A percentile compares a stretch with the other conserved stretches of the same genome.
These are phyloP conservation scores for Lasiommata megera DNA, from an alignment of 2,888 invertebrate genomes.

Conservation along the genomic window DNA sequence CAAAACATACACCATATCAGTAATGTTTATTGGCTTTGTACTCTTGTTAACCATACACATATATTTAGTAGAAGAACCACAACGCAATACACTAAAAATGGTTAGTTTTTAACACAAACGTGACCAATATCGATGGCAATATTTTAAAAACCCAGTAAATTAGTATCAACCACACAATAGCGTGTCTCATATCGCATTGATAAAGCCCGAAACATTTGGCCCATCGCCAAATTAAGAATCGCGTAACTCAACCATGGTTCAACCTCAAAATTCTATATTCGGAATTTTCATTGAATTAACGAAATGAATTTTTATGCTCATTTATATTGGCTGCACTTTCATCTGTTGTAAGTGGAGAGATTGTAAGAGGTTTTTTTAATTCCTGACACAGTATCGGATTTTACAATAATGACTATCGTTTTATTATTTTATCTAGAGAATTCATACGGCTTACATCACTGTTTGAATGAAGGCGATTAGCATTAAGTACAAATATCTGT, in stretches of 20 bases:
- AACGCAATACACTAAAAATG: neutral
- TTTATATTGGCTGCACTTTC: constrained; percentile 16
- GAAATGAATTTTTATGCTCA: constrained; percentile 28
- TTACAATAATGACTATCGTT: no score
- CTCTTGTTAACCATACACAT: no score
- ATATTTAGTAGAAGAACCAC: neutral
- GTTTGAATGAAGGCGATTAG: no score
- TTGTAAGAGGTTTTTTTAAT: neutral
- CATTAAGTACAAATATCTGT: no score
- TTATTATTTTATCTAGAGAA: no score
- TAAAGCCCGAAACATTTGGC: constrained; percentile 32
- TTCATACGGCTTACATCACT: no score
- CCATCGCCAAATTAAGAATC: constrained; percentile 31
- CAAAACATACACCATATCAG: no score
- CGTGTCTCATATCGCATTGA: constrained; percentile 32
- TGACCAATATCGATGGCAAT: constrained; percentile 24
- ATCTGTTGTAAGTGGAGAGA: constrained; percentile 5
- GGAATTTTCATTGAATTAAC: constrained; percentile 30
- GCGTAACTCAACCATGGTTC: constrained; percentile 31
- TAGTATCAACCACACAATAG: constrained; percentile 30
- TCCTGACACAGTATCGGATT: neutral
- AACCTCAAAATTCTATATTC: constrained; percentile 32
- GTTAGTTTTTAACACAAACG: constrained; percentile 10
- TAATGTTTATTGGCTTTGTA: no score
- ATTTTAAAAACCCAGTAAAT: constrained; percentile 32